A percentile compares a stretch with the other conserved stretches of the same genome.
These are phyloP conservation scores for Falco cherrug DNA, from an alignment of 2,797 vertebrate species.

Conservation along the genomic window DNA sequence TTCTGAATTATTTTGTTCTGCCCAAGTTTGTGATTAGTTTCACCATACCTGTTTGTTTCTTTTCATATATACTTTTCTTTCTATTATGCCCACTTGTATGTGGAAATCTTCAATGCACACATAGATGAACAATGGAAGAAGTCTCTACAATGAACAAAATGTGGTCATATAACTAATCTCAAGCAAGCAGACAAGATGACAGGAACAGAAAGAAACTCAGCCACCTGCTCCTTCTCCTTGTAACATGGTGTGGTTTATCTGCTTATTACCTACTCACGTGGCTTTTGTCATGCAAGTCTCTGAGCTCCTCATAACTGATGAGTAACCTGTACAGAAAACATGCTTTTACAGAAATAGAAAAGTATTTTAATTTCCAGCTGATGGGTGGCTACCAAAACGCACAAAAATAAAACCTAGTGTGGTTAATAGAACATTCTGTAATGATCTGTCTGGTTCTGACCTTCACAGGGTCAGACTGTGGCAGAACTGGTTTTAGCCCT, in stretches of 20 bases:
- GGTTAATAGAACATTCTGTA: background rate
- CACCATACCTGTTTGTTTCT: background rate
- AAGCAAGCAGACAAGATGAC: background rate
- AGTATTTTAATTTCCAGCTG: background rate
- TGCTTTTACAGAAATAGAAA: background rate
- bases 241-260: background rate
- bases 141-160: background rate
- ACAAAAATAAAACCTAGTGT: background rate
- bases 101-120: background rate
- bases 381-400: background rate
- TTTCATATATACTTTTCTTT: background rate
- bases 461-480: background rate
- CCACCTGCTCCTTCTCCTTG: background rate
- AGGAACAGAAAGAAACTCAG: background rate
- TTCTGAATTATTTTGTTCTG: background rate
- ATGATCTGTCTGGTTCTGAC: background rate
- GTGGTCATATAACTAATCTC: background rate
- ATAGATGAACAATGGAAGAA: background rate
- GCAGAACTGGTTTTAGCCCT: background rate
- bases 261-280: background rate
- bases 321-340: background rate
- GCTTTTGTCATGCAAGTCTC: constrained; percentile 11
- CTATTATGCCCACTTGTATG: background rate
- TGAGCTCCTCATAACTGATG: background rate
- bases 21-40: background rate